Evolutionary conservation across 1,140 invertebrate genomes (phyloP).

Genomic region (Macrobrachium nipponense): DNA sequence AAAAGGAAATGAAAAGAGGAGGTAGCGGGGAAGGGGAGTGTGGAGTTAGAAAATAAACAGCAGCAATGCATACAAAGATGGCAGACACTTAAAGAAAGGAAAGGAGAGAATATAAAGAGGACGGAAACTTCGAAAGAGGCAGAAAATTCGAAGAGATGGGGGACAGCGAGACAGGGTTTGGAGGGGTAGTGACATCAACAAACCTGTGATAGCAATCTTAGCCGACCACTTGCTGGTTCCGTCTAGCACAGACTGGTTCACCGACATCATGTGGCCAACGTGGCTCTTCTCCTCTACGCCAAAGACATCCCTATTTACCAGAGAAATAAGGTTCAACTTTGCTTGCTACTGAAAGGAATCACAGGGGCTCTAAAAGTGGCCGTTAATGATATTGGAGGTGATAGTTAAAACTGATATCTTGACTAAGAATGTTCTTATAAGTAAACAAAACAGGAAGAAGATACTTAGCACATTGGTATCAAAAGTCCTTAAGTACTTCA

Average conservation of each 20-base stretch:
- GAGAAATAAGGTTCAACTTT: conserved; percentile 60
- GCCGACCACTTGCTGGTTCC: conserved; percentile 99
- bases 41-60: too few relatives aligned
- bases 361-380: not conserved
- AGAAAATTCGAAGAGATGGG: conserved; percentile 1
- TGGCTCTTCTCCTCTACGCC: conserved; percentile 94
- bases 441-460: not conserved
- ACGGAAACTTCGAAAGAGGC: conserved; percentile 2
- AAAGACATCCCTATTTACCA: conserved; percentile 86
- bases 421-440: not conserved
- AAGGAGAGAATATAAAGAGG: conserved; percentile 8
- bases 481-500: too few relatives aligned
- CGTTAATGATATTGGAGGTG: not conserved
- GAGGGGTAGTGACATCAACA: conserved; percentile 70
- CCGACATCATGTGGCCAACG: conserved; percentile 94
- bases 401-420: not conserved
- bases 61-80: too few relatives aligned
- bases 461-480: too few relatives aligned
- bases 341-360: conserved; percentile 6
- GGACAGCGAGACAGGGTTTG: conserved; percentile 8
- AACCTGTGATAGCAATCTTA: conserved; percentile 99
- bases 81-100: conserved; percentile 22
- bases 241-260: conserved; percentile 98
- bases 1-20: not conserved
- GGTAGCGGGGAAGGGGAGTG: not conserved